phyloP scores from a whole-genome alignment of 2,797 vertebrate genomes.

The Aplochiton taeniatus region DNA sequence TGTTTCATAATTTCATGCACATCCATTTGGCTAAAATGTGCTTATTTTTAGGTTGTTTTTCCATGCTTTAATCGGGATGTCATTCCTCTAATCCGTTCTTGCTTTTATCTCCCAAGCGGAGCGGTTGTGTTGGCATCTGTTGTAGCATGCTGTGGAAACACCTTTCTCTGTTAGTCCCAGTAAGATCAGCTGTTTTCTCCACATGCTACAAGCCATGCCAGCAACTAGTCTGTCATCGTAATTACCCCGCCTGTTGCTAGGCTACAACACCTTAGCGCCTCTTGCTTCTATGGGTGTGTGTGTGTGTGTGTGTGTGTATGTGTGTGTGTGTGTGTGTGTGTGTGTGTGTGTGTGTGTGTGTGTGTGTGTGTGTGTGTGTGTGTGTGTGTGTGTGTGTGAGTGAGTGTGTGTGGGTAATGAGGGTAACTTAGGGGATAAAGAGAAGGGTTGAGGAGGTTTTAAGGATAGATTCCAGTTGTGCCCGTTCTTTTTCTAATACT shows the following conservation, averaged over 20 bases:
- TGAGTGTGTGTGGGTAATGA: constrained; percentile 30
- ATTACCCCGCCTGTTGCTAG: constrained; percentile 68
- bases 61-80: too few species aligned
- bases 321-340: constrained; percentile 26
- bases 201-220: constrained; percentile 61
- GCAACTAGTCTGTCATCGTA: constrained; percentile 55
- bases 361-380: too few species aligned
- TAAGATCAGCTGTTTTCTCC: constrained; percentile 63
- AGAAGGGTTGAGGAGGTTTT: too few species aligned
- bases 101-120: constrained; percentile 32
- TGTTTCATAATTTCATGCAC: too few species aligned
- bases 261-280: constrained; percentile 58
- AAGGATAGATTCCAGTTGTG: too few species aligned
- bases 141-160: constrained; percentile 55
- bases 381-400: constrained; percentile 6
- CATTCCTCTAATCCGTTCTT: constrained; percentile 32
- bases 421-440: too few species aligned
- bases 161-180: constrained; percentile 46
- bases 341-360: constrained; percentile 20
- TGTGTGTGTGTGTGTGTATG: constrained; percentile 18
- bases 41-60: too few species aligned
- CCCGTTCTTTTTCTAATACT: too few species aligned
- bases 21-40: too few species aligned
- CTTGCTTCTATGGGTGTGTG: constrained; percentile 38
- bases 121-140: constrained; percentile 45